These are phyloP conservation scores for Chiloscyllium punctatum DNA, from an alignment of 2,797 vertebrate genomes.

Conservation along the genomic window DNA sequence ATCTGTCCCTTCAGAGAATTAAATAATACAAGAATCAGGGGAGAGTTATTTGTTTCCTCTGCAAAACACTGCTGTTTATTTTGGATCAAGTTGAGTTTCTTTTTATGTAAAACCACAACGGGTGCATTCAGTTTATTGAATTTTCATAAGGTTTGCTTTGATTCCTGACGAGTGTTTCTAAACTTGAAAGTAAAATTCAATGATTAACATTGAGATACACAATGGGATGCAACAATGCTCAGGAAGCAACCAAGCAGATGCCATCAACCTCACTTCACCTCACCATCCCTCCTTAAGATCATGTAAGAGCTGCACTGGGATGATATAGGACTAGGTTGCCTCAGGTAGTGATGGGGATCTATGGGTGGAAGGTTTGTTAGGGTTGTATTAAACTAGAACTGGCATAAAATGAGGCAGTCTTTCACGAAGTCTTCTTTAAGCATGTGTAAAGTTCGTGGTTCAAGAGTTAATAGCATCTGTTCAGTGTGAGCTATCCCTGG, in stretches of 20 bases:
- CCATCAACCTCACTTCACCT: background rate
- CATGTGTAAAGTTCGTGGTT: background rate
- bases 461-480: background rate
- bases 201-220: background rate
- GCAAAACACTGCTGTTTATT: background rate
- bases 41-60: background rate
- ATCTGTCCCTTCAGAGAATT: background rate
- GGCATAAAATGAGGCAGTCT: background rate
- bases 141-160: background rate
- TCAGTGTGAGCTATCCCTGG: background rate
- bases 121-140: background rate
- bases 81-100: background rate
- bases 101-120: background rate
- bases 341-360: background rate
- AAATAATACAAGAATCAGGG: background rate
- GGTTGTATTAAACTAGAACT: background rate
- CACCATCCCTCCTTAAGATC: background rate
- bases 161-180: background rate
- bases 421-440: background rate
- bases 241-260: background rate
- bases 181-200: background rate
- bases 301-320: background rate
- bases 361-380: background rate
- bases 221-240: background rate
- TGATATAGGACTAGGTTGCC: background rate